Evolutionary conservation across 1,140 invertebrate genomes (phyloP), one percentile per base, ranked within the genome.

Genomic region (Drosophila melanica): DNA sequence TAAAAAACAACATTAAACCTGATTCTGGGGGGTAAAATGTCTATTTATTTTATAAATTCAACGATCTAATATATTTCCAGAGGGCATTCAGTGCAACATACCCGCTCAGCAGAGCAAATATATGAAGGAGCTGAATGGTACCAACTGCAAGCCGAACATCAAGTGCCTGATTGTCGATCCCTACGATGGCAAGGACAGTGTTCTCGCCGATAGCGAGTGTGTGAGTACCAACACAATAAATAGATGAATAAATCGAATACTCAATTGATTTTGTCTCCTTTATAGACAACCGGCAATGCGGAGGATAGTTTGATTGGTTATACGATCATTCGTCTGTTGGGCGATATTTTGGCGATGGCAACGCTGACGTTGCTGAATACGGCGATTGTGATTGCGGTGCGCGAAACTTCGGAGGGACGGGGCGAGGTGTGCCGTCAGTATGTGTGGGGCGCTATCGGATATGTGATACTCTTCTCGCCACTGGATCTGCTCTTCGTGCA

Each of bases 361-460:
- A 94, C 94, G 0, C 91, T 97, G 0, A 95, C 95, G 0, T 80
- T 97, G 2, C 85, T 97, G 1, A 95, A 96, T 48, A 95, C 95
- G 0, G 95, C 95, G 1, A 94, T 96, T n/a, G 94, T 97, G 2
- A 96, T 96, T 47, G 96, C 96, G 2, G 96, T 96, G 0, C 93
- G 95, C 14, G 96, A 97, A 87, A 96, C 96, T 1, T 96, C 95
- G 0, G 94, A 95, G 23, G 95, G 96, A 7, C 94, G 96, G 8
- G 96, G 96, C 0, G 96, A 96, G 80, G 95, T 97, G 12, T 96
- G 96, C 8, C 93, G 95, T n/a, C 96, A 97, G 90, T 92, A 97
- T 48, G 95, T 95, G 0, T 96, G 95, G 81, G 96, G 96, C 3
- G 95, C 95, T 7, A 89, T 97, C 4, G 96, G 95, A 16, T 94